Base-by-base conservation (phyloP, 2,797 vertebrate species). In the Eptatretus atami region DNA sequence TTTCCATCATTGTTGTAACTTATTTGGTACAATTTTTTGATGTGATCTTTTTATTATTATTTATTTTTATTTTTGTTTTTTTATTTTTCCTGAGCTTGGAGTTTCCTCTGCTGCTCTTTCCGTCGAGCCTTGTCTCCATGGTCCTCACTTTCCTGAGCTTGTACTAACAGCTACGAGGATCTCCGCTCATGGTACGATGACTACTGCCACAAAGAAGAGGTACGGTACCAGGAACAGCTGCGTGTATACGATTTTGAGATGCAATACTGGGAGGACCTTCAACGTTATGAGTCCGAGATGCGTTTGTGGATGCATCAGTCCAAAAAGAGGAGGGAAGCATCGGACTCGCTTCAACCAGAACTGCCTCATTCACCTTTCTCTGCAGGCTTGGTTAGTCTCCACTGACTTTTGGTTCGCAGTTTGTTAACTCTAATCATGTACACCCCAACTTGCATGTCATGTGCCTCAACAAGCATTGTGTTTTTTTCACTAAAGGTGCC, bases 111-210 rank as follows among this genome's bases (percentile, higher is more conserved):
- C 31, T 44, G 31, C 31, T 44, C 31, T 44, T 44, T 44, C 31
- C 31, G 6, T 44, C 4, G 31, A 44, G 31, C 31, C 31, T 44
- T 44, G 31, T 44, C 31, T 8, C 31, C 31, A 44, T 44, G 31
- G 31, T 44, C 31, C 31, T 44, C 31, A 44, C 31, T 44, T 44
- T 44, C 31, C 31, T 44, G 31, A 44, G 6, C 31, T 44, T 44
- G 31, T 60, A 15, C 52, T 24, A 12, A 11, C 63, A 66, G 79
- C 66, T 79, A 77, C 11, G 77, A 81, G 67, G 79, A 80, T 53
- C 69, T 80, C 69, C 74, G 78, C 15, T 79, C 78, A 69, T 79
- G 77, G 78, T 79, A 77, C 11, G 76, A 79, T 68, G 77, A 74
- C 63, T 68, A 79, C 65, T 78, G 75, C 68, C 78, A 77, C 13